Evolutionary conservation across 2,888 invertebrate genomes (phyloP).

Genomic region (Melanophora roralis): DNA sequence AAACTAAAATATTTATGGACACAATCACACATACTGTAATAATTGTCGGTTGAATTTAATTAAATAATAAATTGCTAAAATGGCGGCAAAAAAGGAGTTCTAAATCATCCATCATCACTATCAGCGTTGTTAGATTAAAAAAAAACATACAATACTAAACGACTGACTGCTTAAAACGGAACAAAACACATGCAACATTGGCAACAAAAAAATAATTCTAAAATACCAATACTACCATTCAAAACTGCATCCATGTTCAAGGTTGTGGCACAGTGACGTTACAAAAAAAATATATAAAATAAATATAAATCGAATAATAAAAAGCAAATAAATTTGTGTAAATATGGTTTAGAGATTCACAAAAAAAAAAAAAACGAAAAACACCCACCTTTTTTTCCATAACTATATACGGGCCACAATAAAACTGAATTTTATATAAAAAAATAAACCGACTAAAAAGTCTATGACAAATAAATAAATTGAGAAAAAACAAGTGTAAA

Average conservation of each 20-base stretch:
- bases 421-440: constrained; percentile 28
- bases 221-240: not conserved
- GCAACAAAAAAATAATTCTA: not conserved
- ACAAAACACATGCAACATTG: not conserved
- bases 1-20: not conserved
- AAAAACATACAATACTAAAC: constrained; percentile 32
- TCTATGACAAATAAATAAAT: constrained; percentile 31
- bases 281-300: constrained; percentile 14
- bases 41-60: constrained; percentile 17
- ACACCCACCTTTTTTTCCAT: not conserved
- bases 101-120: constrained; percentile 35
- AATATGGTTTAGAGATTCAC: constrained; percentile 8
- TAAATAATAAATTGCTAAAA: not conserved
- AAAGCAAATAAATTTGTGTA: constrained; percentile 21
- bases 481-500: constrained; percentile 28
- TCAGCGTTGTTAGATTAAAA: constrained; percentile 5
- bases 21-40: too few species aligned
- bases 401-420: not conserved
- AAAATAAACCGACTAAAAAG: constrained; percentile 26
- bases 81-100: constrained; percentile 3
- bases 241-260: constrained; percentile 42
- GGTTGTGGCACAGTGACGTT: constrained; percentile 54
- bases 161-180: not conserved
- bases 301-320: constrained; percentile 24
- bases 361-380: constrained; percentile 16